A percentile compares a stretch with the other conserved stretches of the same genome.
Evolutionary conservation across 2,113 vertebrate genomes (phyloP).

Genomic region (Paramisgurnus dabryanus): DNA sequence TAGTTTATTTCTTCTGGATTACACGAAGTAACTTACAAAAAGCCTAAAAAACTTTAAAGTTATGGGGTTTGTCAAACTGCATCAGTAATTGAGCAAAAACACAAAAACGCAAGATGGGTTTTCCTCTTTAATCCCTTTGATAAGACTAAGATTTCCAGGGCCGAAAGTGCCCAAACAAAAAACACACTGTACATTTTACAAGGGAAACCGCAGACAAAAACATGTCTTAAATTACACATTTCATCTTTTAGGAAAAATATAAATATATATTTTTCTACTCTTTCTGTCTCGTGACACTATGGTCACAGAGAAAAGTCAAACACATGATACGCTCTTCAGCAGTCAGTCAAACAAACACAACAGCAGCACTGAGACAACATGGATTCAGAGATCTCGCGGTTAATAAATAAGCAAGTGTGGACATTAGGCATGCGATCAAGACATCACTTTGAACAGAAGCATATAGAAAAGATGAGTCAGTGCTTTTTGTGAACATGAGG

Average conservation of each 20-base stretch:
- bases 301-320: not conserved
- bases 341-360: not conserved
- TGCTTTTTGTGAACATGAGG: constrained; percentile 18
- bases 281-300: constrained; percentile 1
- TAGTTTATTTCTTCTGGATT: too few relatives aligned
- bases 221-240: constrained; percentile 33
- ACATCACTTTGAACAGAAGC: not conserved
- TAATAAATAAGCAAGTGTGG: constrained; percentile 25
- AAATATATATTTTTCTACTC: constrained; percentile 32
- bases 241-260: constrained; percentile 45
- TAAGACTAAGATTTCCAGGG: constrained; percentile 25
- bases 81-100: not conserved
- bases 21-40: too few relatives aligned
- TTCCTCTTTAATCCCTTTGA: constrained; percentile 41
- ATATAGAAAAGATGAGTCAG: not conserved
- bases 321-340: constrained; percentile 10
- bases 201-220: constrained; percentile 18
- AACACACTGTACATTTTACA: constrained; percentile 39
- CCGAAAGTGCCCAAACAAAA: not conserved
- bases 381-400: not conserved
- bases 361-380: not conserved
- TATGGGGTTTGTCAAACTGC: too few relatives aligned
- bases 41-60: too few relatives aligned
- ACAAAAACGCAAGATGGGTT: not conserved
- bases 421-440: constrained; percentile 17